phyloP scores from a whole-genome alignment of 2,113 vertebrate genomes.

The Perca fluviatilis region DNA sequence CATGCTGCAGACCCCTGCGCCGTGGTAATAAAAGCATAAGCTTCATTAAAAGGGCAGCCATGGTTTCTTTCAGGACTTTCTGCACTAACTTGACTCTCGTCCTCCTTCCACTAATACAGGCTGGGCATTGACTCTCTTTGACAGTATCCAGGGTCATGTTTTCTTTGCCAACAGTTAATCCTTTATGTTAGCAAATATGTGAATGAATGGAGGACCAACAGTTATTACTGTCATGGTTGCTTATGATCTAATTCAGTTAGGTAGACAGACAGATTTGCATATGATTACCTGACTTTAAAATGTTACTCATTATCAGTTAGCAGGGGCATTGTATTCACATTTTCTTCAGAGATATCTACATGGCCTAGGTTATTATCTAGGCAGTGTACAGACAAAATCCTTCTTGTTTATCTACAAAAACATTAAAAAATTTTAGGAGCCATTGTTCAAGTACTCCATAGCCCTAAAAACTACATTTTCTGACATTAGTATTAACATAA shows the following conservation, averaged over 20 bases:
- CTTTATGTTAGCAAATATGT: slow-evolving; percentile 20
- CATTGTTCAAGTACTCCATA: background rate
- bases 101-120: slow-evolving; percentile 21
- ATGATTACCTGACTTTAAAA: background rate
- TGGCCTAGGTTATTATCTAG: background rate
- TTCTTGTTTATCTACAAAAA: background rate
- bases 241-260: background rate
- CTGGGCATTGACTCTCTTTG: slow-evolving; percentile 42
- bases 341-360: background rate
- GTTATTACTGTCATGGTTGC: background rate
- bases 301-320: background rate
- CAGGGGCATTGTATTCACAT: background rate
- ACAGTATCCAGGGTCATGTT: slow-evolving; percentile 30
- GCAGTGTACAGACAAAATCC: background rate
- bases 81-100: slow-evolving; percentile 40
- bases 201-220: background rate
- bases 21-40: slow-evolving; percentile 44
- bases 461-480: background rate
- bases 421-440: background rate
- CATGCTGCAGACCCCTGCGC: slow-evolving; percentile 36
- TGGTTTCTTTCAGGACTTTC: slow-evolving; percentile 50
- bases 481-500: background rate
- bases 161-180: slow-evolving; percentile 16
- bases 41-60: slow-evolving; percentile 57
- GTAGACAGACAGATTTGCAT: background rate